Evolutionary conservation across 64 coral and sea anemone species (phyloP).

Genomic region (Acropora tenuis): DNA sequence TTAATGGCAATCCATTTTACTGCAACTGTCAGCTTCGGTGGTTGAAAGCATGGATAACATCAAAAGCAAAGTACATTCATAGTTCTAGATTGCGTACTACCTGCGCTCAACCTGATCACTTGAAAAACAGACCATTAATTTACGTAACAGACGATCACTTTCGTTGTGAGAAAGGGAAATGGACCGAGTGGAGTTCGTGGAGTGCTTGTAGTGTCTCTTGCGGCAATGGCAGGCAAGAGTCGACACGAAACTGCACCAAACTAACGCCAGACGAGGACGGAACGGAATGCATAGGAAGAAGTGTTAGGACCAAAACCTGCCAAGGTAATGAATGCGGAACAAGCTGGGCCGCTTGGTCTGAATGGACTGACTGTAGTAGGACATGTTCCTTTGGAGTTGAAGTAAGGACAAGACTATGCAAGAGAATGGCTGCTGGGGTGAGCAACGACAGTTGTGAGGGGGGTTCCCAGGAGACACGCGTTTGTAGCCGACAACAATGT

Average conservation of each 20-base stretch:
- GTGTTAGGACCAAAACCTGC: constrained; percentile 50
- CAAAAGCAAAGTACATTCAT: constrained; percentile 52
- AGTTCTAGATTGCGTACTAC: constrained; percentile 30
- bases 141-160: constrained; percentile 58
- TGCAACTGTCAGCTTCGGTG: constrained; percentile 86
- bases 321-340: constrained; percentile 31
- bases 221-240: constrained; percentile 57
- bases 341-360: constrained; percentile 68
- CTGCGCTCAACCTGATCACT: constrained; percentile 49
- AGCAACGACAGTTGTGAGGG: constrained; percentile 51
- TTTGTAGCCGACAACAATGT: constrained; percentile 42
- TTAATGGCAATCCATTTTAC: constrained; percentile 82
- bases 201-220: constrained; percentile 58
- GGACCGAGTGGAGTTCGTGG: constrained; percentile 76
- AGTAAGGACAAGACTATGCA: constrained; percentile 64
- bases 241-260: constrained; percentile 59
- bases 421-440: not conserved
- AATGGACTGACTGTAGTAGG: constrained; percentile 62
- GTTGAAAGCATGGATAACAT: constrained; percentile 78
- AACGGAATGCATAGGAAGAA: constrained; percentile 43
- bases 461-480: constrained; percentile 16
- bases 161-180: constrained; percentile 55
- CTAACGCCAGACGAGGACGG: constrained; percentile 41
- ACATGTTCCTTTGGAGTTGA: constrained; percentile 66
- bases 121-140: constrained; percentile 56